Evolutionary conservation across 2,888 invertebrate species (phyloP).

Genomic region (Pollenia angustigena): DNA sequence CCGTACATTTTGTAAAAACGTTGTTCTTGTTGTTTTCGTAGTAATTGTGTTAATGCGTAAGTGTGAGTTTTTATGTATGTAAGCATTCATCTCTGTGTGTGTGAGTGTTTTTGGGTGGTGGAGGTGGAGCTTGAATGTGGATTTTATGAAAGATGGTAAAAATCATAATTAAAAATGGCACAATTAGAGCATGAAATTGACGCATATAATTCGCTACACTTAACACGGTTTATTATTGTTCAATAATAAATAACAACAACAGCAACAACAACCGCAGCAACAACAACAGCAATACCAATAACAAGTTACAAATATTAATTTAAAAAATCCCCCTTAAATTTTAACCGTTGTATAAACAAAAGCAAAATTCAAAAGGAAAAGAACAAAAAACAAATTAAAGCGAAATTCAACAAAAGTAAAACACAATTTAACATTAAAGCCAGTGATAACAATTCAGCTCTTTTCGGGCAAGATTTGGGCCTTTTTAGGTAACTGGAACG

Average conservation of each 20-base stretch:
- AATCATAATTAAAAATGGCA: conserved; percentile 74
- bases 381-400: no score
- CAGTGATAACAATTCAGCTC: background rate
- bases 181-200: conserved; percentile 75
- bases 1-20: background rate
- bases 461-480: no score
- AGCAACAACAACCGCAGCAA: conserved; percentile 1
- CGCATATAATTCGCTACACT: conserved; percentile 70
- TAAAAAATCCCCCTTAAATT: background rate
- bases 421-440: background rate
- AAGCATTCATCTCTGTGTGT: background rate
- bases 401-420: background rate
- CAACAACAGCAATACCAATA: background rate
- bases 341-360: no score
- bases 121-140: conserved; percentile 28
- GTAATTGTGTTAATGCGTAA: background rate
- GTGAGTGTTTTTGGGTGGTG: conserved; percentile 6
- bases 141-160: conserved; percentile 61
- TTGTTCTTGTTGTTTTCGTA: conserved; percentile 18
- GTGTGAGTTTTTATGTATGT: background rate
- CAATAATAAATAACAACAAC: conserved; percentile 56
- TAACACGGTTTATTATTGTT: conserved; percentile 65
- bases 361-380: no score
- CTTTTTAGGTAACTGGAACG: no score
- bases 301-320: conserved; percentile 7